Percentiles rank a stretch among this genome's conserved stretches.
These are phyloP conservation scores for Kuschelorhynchus macadamiae DNA, from an alignment of 2,888 invertebrate species.

Conservation along the genomic window DNA sequence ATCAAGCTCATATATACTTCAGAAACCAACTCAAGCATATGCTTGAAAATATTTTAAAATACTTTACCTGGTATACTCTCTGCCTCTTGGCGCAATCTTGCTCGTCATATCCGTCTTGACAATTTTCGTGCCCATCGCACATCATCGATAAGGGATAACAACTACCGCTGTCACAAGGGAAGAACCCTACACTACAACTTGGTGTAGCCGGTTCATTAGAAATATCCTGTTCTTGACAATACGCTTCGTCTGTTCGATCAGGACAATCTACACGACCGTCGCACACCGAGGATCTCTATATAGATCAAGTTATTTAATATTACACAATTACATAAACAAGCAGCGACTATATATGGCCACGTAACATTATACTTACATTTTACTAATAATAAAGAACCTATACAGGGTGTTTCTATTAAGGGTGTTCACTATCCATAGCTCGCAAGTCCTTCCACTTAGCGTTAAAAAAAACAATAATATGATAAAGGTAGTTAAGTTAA, in stretches of 20 bases:
- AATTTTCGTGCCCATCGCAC: conserved; percentile 81
- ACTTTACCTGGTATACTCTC: conserved; percentile 63
- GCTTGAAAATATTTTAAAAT: too few relatives aligned
- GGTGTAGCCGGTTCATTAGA: conserved; percentile 67
- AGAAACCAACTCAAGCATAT: too few relatives aligned
- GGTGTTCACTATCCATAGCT: too few relatives aligned
- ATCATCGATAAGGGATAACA: conserved; percentile 75
- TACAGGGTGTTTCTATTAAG: too few relatives aligned
- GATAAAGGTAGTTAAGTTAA: too few relatives aligned
- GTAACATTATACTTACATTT: too few relatives aligned
- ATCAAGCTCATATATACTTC: too few relatives aligned
- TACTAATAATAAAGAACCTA: too few relatives aligned
- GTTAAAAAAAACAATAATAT: too few relatives aligned
- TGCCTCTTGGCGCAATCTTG: conserved; percentile 71
- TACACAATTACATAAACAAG: not conserved
- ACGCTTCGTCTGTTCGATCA: conserved; percentile 72
- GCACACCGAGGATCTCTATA: conserved; percentile 67
- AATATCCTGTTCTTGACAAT: conserved; percentile 61
- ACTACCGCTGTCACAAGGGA: conserved; percentile 73
- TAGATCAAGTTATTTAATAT: not conserved
- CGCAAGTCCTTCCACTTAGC: too few relatives aligned
- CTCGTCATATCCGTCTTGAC: conserved; percentile 84
- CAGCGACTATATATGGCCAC: not conserved
- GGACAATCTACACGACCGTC: conserved; percentile 72
- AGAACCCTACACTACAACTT: conserved; percentile 71